Evolutionary conservation across 1,140 invertebrate species (phyloP), one percentile per base, ranked within the genome.

Genomic region (Meteorus sp.): DNA sequence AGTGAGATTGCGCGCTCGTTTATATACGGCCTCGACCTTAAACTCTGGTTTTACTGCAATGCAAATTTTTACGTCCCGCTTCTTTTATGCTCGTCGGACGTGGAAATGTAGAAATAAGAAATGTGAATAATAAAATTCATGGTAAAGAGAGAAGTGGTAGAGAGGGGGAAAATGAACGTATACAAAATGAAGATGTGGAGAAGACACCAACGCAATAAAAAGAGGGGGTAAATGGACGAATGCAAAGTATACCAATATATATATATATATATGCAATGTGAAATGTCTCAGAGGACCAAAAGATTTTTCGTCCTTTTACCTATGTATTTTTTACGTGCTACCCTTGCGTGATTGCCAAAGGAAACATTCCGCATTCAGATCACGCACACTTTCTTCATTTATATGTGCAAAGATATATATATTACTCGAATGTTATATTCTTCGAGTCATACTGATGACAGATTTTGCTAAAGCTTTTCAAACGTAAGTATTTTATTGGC

Each of bases 61-160:
- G 64, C 61, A 71, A 71, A 71, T 71, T 69, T 71, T 66, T 64
- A 65, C 51, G 50, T 39, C 22, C 13, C 37, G 5, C 37, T 35
- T 20, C 61, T 61, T 59, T 59, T 58, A 43, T 47, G 25, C 20
- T 44, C 23, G 11, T 17, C 48, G 44, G 47, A 55, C 19, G 27
- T 41, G 35, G 41, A 48, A 56, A 56, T 22, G 54, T 47, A 20
- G 43, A 23, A 37, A 31, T 23, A 25, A 57, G 27, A 57, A 51
- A 37, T 19, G 19, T 20, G 15, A 31, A 20, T 17, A 51, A 31
- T 17, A 51, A 51, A 29, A 35, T 9, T 8, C 15, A 13, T 13
- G 20, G 27, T 48, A 29, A 25, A 48, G 13, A 6, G 19, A 22
- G 9, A 25, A 6, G 15, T n/a, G 17, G n/a, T 11, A 15, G 48